These are phyloP conservation scores for Drosophila kurseongensis DNA, from an alignment of 1,140 invertebrate genomes.

Conservation along the genomic window DNA sequence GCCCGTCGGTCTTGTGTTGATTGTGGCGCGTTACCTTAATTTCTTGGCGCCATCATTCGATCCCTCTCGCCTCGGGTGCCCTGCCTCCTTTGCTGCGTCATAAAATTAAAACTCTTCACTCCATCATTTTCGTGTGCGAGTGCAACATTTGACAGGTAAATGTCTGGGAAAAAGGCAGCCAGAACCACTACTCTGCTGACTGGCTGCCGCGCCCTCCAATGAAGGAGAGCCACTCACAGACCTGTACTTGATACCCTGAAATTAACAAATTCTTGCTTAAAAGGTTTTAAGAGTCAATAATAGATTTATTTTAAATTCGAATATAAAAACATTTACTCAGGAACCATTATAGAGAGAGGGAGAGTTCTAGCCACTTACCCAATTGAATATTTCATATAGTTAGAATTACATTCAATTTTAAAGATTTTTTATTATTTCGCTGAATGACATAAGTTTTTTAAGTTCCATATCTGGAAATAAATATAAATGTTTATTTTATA, in stretches of 20 bases:
- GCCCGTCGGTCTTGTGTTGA: conserved; percentile 58
- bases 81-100: conserved; percentile 73
- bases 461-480: no score
- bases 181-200: conserved; percentile 27
- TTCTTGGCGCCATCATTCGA: conserved; percentile 73
- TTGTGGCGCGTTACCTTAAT: conserved; percentile 80
- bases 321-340: not conserved
- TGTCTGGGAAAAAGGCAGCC: conserved; percentile 74
- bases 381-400: no score
- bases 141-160: conserved; percentile 82
- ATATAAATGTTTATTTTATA: no score
- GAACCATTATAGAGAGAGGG: no score
- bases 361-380: no score
- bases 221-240: conserved; percentile 1
- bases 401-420: no score
- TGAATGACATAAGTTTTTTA: no score
- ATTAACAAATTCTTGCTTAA: not conserved
- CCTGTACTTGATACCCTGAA: conserved; percentile 13
- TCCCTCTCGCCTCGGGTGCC: conserved; percentile 8
- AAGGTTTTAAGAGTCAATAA: not conserved
- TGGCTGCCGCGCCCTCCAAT: conserved; percentile 56
- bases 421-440: no score
- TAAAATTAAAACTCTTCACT: conserved; percentile 83
- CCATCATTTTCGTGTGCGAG: conserved; percentile 81
- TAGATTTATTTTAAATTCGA: not conserved